phyloP scores from a whole-genome alignment of 2,113 vertebrate species.

The Pleuronectes platessa region DNA sequence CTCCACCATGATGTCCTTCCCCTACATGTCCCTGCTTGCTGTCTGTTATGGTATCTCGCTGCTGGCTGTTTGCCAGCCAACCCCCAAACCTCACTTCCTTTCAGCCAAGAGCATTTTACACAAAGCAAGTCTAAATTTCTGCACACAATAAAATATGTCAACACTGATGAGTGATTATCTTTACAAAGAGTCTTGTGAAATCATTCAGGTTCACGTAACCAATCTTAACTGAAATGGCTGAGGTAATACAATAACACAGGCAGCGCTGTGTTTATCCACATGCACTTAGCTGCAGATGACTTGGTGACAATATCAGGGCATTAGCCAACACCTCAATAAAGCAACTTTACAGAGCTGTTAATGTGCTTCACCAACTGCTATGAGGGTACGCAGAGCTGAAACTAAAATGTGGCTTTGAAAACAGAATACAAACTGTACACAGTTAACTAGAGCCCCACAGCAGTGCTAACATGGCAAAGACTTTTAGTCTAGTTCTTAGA shows the following conservation, averaged over 20 bases:
- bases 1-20: conserved; percentile 42
- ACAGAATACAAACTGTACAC: background rate
- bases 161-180: conserved; percentile 11
- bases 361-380: conserved; percentile 9
- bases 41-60: conserved; percentile 40
- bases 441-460: background rate
- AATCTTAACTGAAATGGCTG: background rate
- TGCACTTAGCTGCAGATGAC: conserved; percentile 48
- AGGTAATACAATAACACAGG: conserved; percentile 25
- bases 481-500: too few relatives aligned
- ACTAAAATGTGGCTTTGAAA: conserved; percentile 10
- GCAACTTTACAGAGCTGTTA: conserved; percentile 1
- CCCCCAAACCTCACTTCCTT: background rate
- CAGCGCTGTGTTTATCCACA: conserved; percentile 32
- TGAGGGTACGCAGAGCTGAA: background rate
- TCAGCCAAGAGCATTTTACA: conserved; percentile 36
- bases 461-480: too few relatives aligned
- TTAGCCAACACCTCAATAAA: conserved; percentile 17
- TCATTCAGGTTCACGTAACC: conserved; percentile 7
- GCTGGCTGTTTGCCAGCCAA: background rate
- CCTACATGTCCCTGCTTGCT: conserved; percentile 62
- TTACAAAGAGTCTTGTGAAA: conserved; percentile 12
- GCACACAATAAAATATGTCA: conserved; percentile 15
- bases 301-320: conserved; percentile 28
- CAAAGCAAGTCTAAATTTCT: conserved; percentile 12